phyloP scores from a whole-genome alignment of 2,113 vertebrate genomes.

The Channa argus region DNA sequence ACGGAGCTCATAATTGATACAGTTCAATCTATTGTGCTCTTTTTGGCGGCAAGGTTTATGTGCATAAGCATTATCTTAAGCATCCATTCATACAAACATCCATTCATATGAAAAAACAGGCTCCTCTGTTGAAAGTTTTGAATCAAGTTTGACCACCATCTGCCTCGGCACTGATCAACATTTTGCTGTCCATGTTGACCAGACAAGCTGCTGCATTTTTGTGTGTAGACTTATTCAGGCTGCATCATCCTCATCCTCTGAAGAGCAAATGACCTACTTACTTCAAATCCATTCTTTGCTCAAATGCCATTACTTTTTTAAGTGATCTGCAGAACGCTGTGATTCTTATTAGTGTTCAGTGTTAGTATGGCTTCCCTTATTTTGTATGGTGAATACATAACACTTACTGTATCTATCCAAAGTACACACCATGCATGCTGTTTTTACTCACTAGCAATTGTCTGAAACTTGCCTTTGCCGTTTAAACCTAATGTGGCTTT shows the following conservation, averaged over 20 bases:
- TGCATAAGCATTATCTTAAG: background rate
- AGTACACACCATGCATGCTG: background rate
- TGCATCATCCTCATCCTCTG: background rate
- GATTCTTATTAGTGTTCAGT: constrained; percentile 13
- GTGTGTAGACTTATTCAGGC: constrained; percentile 7
- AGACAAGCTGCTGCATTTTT: constrained; percentile 7
- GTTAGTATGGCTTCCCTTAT: background rate
- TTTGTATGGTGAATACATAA: constrained; percentile 8
- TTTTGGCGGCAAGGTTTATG: constrained; percentile 20
- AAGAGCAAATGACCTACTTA: constrained; percentile 27
- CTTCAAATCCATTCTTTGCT: constrained; percentile 24
- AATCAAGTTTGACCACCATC: constrained; percentile 3
- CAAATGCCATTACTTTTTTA: constrained; percentile 16
- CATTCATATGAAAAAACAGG: constrained; percentile 13
- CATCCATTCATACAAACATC: constrained; percentile 1
- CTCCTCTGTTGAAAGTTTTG: background rate
- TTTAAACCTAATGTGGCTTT: background rate
- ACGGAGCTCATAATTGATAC: background rate
- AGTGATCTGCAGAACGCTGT: background rate
- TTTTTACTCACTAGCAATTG: background rate
- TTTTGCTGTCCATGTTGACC: constrained; percentile 2
- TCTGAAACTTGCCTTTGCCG: background rate
- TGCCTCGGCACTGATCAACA: constrained; percentile 11
- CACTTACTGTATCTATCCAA: background rate
- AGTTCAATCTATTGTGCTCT: background rate